phyloP scores from a whole-genome alignment of 2,888 invertebrate genomes.

The Pherbina coryleti region DNA sequence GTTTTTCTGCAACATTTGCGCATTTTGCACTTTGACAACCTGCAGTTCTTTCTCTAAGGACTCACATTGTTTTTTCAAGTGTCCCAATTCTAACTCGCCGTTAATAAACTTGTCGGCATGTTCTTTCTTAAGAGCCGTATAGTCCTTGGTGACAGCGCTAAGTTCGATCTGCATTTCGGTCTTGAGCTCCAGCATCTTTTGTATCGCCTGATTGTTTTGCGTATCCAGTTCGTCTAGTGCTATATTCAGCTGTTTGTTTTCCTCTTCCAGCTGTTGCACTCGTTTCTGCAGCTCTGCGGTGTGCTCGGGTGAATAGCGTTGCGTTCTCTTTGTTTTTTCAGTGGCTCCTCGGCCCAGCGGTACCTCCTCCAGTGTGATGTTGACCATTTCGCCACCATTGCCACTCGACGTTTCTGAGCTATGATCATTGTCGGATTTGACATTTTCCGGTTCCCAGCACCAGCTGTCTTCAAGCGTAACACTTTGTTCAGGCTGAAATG shows the following conservation, averaged over 20 bases:
- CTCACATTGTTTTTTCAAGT: slow-evolving; percentile 54
- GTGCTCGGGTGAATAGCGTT: slow-evolving; percentile 21
- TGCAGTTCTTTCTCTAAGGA: slow-evolving; percentile 50
- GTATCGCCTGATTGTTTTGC: slow-evolving; percentile 80
- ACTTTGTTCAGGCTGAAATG: slow-evolving; percentile 55
- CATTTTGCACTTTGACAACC: slow-evolving; percentile 48
- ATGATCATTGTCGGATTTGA: slow-evolving; percentile 56
- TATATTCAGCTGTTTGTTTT: slow-evolving; percentile 70
- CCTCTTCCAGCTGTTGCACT: slow-evolving; percentile 68
- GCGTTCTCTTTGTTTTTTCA: slow-evolving; percentile 50
- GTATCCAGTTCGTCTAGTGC: slow-evolving; percentile 80
- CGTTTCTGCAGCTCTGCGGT: slow-evolving; percentile 66
- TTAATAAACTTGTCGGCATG: slow-evolving; percentile 56
- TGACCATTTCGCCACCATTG: slow-evolving; percentile 56
- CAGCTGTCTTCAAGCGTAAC: slow-evolving; percentile 67
- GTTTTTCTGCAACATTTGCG: slow-evolving; percentile 54
- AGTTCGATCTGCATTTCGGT: slow-evolving; percentile 73
- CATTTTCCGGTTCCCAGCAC: slow-evolving; percentile 69
- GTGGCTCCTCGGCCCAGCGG: slow-evolving; percentile 39
- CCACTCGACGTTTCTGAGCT: slow-evolving; percentile 54
- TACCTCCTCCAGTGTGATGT: slow-evolving; percentile 56
- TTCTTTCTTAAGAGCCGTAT: slow-evolving; percentile 53
- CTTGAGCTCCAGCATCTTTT: slow-evolving; percentile 72
- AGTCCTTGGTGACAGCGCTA: slow-evolving; percentile 70
- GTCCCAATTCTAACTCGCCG: slow-evolving; percentile 56